phyloP scores from a whole-genome alignment of 2,888 invertebrate species.

The Diachrysia chrysitis region DNA sequence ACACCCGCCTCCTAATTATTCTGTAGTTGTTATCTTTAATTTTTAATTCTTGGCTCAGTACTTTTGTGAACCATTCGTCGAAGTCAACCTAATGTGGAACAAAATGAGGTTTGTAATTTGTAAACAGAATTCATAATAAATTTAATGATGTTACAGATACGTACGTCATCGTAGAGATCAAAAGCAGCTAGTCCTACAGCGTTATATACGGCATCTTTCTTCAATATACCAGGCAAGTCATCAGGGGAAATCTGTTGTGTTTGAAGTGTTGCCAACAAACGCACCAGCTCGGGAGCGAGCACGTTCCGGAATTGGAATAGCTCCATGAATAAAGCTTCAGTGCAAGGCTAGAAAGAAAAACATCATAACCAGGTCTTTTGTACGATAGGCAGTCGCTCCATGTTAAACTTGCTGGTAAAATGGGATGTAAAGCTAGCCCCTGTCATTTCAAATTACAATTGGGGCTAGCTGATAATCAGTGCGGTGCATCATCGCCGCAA shows the following conservation, averaged over 20 bases:
- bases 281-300: conserved; percentile 93
- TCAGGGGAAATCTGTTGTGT: conserved; percentile 92
- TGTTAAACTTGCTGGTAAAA: no score
- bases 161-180: conserved; percentile 96
- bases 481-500: no score
- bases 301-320: conserved; percentile 94
- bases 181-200: conserved; percentile 96
- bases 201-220: conserved; percentile 98
- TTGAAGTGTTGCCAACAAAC: conserved; percentile 91
- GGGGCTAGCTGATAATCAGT: no score
- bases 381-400: no score
- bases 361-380: background rate
- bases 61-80: conserved; percentile 96
- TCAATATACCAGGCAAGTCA: conserved; percentile 93
- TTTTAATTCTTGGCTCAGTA: conserved; percentile 94
- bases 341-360: conserved; percentile 91
- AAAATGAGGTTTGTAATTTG: conserved; percentile 5
- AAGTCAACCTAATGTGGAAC: conserved; percentile 93
- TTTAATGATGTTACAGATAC: conserved; percentile 45
- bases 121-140: background rate
- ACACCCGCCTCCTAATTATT: conserved; percentile 95
- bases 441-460: no score
- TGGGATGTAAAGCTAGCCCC: no score
- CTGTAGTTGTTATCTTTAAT: conserved; percentile 95
- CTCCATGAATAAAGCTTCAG: conserved; percentile 95